These are phyloP conservation scores for Varroa destructor DNA, from an alignment of 1,140 invertebrate genomes.

Conservation along the genomic window DNA sequence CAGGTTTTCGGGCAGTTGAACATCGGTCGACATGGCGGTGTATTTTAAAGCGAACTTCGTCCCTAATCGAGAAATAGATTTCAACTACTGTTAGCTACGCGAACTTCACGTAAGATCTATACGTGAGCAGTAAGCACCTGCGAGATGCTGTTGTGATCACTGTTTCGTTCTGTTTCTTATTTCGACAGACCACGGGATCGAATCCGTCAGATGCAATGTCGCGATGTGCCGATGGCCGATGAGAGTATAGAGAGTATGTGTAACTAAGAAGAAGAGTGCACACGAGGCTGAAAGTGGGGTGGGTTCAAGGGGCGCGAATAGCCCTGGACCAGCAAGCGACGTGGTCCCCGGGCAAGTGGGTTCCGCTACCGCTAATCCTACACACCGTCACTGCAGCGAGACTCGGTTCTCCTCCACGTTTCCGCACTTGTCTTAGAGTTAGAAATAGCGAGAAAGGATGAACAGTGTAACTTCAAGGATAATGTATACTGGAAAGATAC, in stretches of 20 bases:
- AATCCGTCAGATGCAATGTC: not conserved
- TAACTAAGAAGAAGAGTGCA: too few species aligned
- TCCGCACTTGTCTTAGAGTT: too few species aligned
- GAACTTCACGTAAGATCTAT: too few species aligned
- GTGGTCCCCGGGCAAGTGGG: conserved; percentile 5
- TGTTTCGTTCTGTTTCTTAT: not conserved
- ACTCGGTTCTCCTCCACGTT: conserved; percentile 23
- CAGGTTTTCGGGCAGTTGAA: conserved; percentile 21
- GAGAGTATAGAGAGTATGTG: not conserved
- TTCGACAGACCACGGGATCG: not conserved
- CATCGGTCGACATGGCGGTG: conserved; percentile 24
- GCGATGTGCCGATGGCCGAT: not conserved
- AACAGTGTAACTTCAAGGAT: conserved; percentile 1
- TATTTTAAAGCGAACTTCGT: not conserved
- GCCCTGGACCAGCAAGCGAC: conserved; percentile 28
- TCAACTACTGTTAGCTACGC: too few species aligned
- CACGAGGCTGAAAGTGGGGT: too few species aligned
- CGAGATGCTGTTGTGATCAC: too few species aligned
- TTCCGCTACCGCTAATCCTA: conserved; percentile 12
- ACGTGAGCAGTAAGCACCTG: too few species aligned
- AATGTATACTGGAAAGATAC: not conserved
- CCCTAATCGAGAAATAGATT: too few species aligned
- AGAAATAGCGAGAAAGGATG: too few species aligned
- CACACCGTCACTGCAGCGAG: conserved; percentile 28
- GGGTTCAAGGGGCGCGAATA: too few species aligned